phyloP scores from a whole-genome alignment of 2,888 invertebrate genomes.

The Spatulosminthurus flaviceps region DNA sequence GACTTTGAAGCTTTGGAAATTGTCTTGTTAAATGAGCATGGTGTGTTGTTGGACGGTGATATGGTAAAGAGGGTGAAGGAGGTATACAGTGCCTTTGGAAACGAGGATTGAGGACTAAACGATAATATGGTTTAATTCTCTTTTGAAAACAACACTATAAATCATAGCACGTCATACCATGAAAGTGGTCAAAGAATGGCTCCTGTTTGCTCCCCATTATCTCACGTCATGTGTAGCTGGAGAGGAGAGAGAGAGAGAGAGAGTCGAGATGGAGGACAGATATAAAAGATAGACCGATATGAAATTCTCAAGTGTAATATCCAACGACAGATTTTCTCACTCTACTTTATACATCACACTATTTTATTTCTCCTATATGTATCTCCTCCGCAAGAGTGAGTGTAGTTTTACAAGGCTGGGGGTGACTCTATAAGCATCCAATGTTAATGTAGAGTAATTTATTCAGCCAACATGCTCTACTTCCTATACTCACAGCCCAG shows the following conservation, averaged over 20 bases:
- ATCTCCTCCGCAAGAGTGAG: not conserved
- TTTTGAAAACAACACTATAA: slow-evolving; percentile 63
- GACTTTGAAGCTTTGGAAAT: slow-evolving; percentile 27
- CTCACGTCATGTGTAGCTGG: slow-evolving; percentile 42
- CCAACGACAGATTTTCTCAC: slow-evolving; percentile 12
- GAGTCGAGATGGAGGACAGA: slow-evolving; percentile 31
- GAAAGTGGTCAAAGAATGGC: slow-evolving; percentile 40
- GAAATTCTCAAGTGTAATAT: slow-evolving; percentile 26
- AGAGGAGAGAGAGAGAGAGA: slow-evolving; percentile 26
- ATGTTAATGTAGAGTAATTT: too few species aligned
- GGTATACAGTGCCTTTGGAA: slow-evolving; percentile 31
- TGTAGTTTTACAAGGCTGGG: not conserved
- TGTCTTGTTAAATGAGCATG: not conserved
- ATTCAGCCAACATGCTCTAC: too few species aligned
- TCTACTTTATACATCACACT: too few species aligned
- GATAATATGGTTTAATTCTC: slow-evolving; percentile 55
- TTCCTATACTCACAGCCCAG: not conserved
- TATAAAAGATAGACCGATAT: slow-evolving; percentile 35
- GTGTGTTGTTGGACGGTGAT: not conserved
- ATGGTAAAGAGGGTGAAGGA: not conserved
- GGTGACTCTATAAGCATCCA: too few species aligned
- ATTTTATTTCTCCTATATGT: not conserved
- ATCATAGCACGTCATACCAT: slow-evolving; percentile 60
- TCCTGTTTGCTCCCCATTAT: slow-evolving; percentile 46
- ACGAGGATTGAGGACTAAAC: slow-evolving; percentile 32